Evolutionary conservation across 2,113 vertebrate species (phyloP), one percentile per base, ranked within the genome.

Genomic region (Cricetomys ansorgei): DNA sequence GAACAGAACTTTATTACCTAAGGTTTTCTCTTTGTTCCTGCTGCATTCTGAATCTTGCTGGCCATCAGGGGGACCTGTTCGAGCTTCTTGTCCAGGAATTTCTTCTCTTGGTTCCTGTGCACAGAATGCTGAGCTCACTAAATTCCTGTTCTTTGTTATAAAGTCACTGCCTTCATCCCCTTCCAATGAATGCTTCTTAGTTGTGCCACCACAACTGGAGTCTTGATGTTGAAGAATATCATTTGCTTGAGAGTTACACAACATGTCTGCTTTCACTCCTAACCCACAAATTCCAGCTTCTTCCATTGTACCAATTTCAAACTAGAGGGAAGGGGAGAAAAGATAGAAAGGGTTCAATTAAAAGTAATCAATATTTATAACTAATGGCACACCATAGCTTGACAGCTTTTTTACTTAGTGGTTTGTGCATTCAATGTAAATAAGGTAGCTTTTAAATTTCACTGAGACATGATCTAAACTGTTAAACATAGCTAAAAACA

Each of bases 71-170:
- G 99, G 98, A 65, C 99, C 99, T 1, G 98, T 99, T 86, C 99
- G 99, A 80, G 98, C 97, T 96, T 99, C 99, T 94, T 98, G 98
- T 25, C 99, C 99, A 1, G 99, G 99, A 67, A 99, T 99, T 93
- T 99, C 99, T 75, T 99, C 99, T 79, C 99, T 98, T 92, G 99
- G 98, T 94, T 99, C 99, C 5, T 98, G 98, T 9, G 98, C 94
- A 70, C 98, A 99, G 97, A 98, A 99, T 0, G 85, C 64, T 1
- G 98, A 96, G 29, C 91, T 97, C 1, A 92, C 98, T 98, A 98
- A 96, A 98, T 73, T 98, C 89, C 97, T 98, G 95, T 45, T 99
- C 98, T 95, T 99, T 2, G 97, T 53, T 75, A 98, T 85, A 73
- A 70, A 98, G 75, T 98, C 81, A 92, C 90, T 93, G 59, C 95